Evolutionary conservation across 2,113 vertebrate species (phyloP).

Genomic region (Irena cyanogastra): DNA sequence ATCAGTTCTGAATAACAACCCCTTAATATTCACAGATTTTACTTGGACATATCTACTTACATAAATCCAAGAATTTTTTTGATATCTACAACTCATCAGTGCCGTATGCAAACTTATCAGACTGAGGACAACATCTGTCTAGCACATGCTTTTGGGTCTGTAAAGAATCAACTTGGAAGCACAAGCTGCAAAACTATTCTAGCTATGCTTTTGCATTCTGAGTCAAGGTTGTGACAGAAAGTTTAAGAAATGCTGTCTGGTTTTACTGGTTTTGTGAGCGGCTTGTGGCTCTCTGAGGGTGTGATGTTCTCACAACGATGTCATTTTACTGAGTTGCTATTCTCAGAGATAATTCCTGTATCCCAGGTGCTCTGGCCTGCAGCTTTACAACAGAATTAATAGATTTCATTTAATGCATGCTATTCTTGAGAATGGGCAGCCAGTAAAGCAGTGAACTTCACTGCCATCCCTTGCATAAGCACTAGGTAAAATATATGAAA

Average conservation of each 20-base stretch:
- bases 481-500: background rate
- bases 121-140: slow-evolving; percentile 41
- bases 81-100: slow-evolving; percentile 26
- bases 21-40: background rate
- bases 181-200: background rate
- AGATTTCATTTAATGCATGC: background rate
- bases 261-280: background rate
- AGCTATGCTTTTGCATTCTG: background rate
- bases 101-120: slow-evolving; percentile 25
- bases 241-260: background rate
- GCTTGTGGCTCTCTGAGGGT: background rate
- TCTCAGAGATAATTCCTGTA: background rate
- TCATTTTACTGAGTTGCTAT: background rate
- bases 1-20: background rate
- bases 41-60: background rate
- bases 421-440: background rate
- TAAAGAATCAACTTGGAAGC: slow-evolving; percentile 16
- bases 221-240: background rate
- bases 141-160: slow-evolving; percentile 3
- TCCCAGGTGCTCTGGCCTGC: background rate
- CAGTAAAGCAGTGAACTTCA: background rate
- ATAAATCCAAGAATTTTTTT: slow-evolving; percentile 28
- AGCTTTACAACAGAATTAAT: background rate
- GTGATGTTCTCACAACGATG: background rate
- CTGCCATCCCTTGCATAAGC: background rate